Evolutionary conservation across 2,113 vertebrate species (phyloP).

Genomic region (Numenius arquata): DNA sequence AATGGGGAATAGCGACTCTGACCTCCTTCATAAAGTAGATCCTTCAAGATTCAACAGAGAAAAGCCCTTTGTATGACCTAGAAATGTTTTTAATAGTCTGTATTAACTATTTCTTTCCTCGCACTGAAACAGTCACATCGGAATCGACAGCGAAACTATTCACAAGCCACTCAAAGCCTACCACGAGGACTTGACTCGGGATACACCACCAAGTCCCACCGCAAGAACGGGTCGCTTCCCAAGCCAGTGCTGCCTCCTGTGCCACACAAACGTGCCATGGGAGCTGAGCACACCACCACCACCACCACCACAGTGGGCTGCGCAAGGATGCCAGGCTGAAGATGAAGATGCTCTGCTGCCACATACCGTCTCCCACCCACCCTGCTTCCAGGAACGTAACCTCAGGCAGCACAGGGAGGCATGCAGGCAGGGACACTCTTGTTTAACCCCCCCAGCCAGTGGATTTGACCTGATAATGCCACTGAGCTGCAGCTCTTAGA

Average conservation of each 20-base stretch:
- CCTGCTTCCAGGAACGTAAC: background rate
- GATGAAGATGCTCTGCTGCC: background rate
- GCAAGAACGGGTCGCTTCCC: background rate
- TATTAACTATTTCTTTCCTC: background rate
- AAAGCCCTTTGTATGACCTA: background rate
- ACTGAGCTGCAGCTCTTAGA: background rate
- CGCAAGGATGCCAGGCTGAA: background rate
- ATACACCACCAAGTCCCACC: background rate
- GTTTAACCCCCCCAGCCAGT: background rate
- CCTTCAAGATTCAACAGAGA: background rate
- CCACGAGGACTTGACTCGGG: background rate
- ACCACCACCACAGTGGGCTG: accelerated
- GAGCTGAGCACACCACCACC: background rate
- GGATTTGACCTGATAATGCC: background rate
- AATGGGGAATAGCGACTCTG: background rate
- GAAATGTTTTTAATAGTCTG: background rate
- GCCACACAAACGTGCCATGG: background rate
- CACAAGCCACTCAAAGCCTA: background rate
- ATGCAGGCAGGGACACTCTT: background rate
- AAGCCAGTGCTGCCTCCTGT: background rate
- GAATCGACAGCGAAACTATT: background rate
- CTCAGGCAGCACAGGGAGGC: accelerated
- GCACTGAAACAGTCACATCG: background rate
- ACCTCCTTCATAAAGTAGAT: background rate
- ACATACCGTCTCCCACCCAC: background rate